Evolutionary conservation across 2,113 vertebrate species (phyloP), one percentile per base, ranked within the genome.

Genomic region (Eclectus roratus): DNA sequence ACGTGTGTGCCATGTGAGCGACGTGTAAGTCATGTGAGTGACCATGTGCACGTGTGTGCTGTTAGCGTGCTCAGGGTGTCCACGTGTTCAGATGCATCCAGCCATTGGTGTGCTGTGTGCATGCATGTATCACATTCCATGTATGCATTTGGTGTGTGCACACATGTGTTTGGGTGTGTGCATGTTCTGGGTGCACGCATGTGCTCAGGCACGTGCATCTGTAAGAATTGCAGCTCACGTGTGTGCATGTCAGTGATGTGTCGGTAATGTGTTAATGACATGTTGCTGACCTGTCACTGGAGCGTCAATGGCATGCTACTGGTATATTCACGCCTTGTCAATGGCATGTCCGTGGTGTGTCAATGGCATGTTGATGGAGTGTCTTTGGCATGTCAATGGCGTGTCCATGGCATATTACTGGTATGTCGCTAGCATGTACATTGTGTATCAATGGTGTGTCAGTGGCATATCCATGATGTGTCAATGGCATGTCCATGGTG

Each of bases 51-150:
- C 29, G 0, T 46, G 31, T 17, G 23, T 47, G 43, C 13, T 13
- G 7, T 4, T 2, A 18, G 33, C 5, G 0, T 17, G 35, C 11
- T 43, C 7, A 3, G 5, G 7, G 29, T 18, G 3, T 11, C 3
- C 10, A 3, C 3, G 7, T 24, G 39, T 24, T 43, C 17, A 28
- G n/a, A 27, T 27, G 46, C 3, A 2, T 50, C 13, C 14, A 35
- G 47, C 25, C 27, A 2, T 13, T 3, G 9, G 17, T 20, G 9
- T 49, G 66, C n/a, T 35, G 33, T 19, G 44, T 17, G 18, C 66
- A 19, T 23, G 10, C 14, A 4, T 35, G 18, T 29, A 23, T 66
- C 4, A 3, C 9, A 2, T 10, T 31, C 13, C 16, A 11, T 14
- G 25, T 8, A 11, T 71, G 49, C 37, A 23, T 16, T 20, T 9